phyloP scores from a whole-genome alignment of 2,888 invertebrate species.

The Sphecodes monilicornis region DNA sequence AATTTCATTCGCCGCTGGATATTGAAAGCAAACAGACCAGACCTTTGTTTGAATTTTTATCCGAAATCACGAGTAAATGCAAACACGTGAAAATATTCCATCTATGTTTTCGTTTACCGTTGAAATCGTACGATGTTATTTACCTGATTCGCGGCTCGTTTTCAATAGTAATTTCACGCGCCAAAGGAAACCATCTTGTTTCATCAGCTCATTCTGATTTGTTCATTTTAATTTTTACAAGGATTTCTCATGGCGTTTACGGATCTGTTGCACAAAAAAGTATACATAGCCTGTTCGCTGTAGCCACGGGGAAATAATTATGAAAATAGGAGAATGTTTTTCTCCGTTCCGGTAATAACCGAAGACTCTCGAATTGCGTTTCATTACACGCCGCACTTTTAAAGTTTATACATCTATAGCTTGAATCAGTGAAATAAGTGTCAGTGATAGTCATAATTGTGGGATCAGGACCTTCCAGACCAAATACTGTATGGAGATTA shows the following conservation, averaged over 20 bases:
- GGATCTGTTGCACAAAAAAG: background rate
- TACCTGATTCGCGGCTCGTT: background rate
- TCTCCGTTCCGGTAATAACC: background rate
- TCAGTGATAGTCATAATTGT: too few species aligned
- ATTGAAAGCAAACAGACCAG: slow-evolving; percentile 6
- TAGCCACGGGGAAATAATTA: background rate
- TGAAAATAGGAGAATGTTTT: slow-evolving; percentile 3
- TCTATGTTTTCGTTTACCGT: background rate
- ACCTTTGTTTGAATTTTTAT: background rate
- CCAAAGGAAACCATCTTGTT: background rate
- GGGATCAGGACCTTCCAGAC: too few species aligned
- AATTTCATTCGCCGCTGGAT: slow-evolving; percentile 21
- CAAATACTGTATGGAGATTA: too few species aligned
- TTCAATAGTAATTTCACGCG: background rate
- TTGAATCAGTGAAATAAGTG: too few species aligned
- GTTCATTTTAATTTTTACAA: background rate
- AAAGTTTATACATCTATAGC: background rate
- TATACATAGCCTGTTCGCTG: background rate
- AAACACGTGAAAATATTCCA: background rate
- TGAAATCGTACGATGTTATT: background rate
- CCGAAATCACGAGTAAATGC: slow-evolving; percentile 14
- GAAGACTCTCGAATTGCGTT: background rate
- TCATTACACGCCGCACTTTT: slow-evolving; percentile 14
- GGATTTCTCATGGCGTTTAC: background rate
- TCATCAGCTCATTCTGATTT: background rate